Base-by-base conservation (phyloP, 2,797 vertebrate species). In the Capromys pilorides region DNA sequence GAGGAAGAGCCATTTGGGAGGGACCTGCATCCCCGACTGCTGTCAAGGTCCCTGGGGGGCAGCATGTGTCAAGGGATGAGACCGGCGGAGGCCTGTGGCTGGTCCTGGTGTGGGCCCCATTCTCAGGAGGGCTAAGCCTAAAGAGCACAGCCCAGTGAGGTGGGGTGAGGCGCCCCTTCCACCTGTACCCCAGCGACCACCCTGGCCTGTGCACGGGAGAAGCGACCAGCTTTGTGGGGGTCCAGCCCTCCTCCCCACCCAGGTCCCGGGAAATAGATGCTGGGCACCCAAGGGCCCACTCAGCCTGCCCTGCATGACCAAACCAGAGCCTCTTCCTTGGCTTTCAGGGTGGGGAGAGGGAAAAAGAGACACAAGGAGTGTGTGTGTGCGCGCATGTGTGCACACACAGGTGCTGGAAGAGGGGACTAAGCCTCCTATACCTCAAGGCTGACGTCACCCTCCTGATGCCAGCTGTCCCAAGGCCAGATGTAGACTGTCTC, bases 361-460 rank as follows among this genome's bases (percentile, higher is more conserved):
- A 18, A 66, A 67, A 61, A 24, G 14, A 33, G 61, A 54, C 39
- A 79, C 39, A 28, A 39, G 41, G 22, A 10, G 28, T 9, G 2
- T 73, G 61, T 2, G 1, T 39, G 41, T 10, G 12, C 9, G 2
- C 10, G 10, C 1, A 36, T 0, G 0, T 4, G 8, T 2, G 13
- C 39, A 62, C 24, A 18, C 79, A 39, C 81, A 19, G 18, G 4
- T 41, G 2, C 21, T 1, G 16, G 49, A 3, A 8, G 22, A 6
- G 12, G 57, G 24, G 13, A 75, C 36, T 61, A 26, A 24, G 6
- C 45, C 49, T 67, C 21, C 33, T 59, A 61, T 28, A n/a, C 67
- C 36, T 31, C 39, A 77, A 57, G 36, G 33, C 41, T 12, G 0
- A n/a, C 21, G 26, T 4, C 0, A 1, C 45, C 83, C n/a, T 3